Conservation (phyloP, 2,888 invertebrate genomes). For the Agrotis exclamationis region DNA sequence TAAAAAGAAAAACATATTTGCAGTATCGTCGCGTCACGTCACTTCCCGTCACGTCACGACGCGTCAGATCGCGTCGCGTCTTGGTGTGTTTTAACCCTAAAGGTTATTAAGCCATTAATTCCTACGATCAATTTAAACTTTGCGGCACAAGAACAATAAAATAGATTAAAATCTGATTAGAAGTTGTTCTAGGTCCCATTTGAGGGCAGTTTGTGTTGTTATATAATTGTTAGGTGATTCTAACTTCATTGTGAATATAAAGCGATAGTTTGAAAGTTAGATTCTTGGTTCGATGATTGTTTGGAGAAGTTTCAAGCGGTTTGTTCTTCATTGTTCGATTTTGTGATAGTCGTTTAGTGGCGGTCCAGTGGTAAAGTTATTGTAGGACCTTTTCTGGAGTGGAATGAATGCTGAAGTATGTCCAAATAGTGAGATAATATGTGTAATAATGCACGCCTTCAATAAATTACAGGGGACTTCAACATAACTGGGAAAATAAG, state of each 20-base stretch:
- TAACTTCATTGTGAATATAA: constrained; percentile 10
- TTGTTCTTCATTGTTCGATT: constrained; percentile 13
- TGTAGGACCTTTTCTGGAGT: neutral
- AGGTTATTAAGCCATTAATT: constrained; percentile 60
- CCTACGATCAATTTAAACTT: constrained; percentile 70
- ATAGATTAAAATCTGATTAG: constrained; percentile 71
- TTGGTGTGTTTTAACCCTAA: no score
- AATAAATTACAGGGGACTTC: no score
- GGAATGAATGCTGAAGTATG: no score
- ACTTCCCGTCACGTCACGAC: no score
- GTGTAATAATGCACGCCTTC: no score
- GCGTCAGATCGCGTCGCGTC: no score
- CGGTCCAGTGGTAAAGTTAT: neutral
- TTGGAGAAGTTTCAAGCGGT: neutral
- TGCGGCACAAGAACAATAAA: constrained; percentile 60
- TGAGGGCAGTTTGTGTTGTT: constrained; percentile 22
- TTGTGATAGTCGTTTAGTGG: neutral
- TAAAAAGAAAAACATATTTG: no score
- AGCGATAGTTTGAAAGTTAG: constrained; percentile 11
- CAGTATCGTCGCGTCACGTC: no score
- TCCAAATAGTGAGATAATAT: no score
- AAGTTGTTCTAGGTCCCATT: constrained; percentile 37
- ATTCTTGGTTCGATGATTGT: constrained; percentile 10
- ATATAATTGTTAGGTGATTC: constrained; percentile 32
- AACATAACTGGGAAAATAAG: no score